Evolutionary conservation across 2,888 invertebrate species (phyloP), one percentile per base, ranked within the genome.

Genomic region (Nyleta sp.): DNA sequence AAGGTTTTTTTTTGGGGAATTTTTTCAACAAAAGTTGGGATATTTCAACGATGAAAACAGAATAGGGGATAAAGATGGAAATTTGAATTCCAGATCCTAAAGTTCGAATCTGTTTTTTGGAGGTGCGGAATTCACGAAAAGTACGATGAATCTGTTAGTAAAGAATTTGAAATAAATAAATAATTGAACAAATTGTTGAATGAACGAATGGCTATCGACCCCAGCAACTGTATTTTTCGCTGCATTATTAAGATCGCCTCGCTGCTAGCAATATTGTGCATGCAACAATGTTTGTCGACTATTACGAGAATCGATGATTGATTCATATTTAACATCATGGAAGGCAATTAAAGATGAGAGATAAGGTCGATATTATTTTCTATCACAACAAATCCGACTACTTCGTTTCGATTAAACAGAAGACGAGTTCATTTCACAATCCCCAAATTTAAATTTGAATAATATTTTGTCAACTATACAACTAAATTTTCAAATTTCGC

Each of bases 271-370:
- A 13, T 48, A 6, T 24, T 48, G 8, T 15, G 13, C 24, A 24
- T 48, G 22, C 24, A 48, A 48, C 48, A 48, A 48, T 48, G 48
- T 48, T 48, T 48, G 24, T 24, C 48, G 24, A 13, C 5, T 48
- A 13, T 48, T 48, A 48, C 48, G 17, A 2, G 48, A 48, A 48
- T 48, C 28, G 28, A 24, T 48, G 48, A 44, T 44, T 44, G 20
- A 44, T 44, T 44, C 44, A 44, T 44, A 44, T 48, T 48, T 48
- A 48, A 48, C 13, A 28, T 48, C 28, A 28, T 48, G 48, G 24
- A 48, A 48, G 24, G 13, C 48, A 48, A 3, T 48, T 48, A n/a
- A 28, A 48, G 48, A 48, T 48, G 13, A 18, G 8, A 48, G 28
- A 48, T 48, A 48, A 48, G 24, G 10, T 20, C 5, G 15, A 24